These are phyloP conservation scores for Ceyx erithaca DNA, from an alignment of 2,797 vertebrate genomes.

Conservation along the genomic window DNA sequence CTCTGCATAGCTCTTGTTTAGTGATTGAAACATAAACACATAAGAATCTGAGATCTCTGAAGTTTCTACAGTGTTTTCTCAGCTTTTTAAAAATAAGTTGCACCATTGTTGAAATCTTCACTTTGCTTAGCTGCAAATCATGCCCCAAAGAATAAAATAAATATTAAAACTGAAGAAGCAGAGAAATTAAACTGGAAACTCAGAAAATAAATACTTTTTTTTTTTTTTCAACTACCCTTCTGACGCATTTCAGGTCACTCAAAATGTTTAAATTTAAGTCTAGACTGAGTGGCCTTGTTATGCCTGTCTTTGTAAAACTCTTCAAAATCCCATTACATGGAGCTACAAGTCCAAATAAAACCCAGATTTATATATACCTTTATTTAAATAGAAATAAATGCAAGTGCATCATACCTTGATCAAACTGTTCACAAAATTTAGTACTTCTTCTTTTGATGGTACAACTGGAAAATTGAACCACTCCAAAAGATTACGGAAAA, in stretches of 20 bases:
- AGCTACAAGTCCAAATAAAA: not conserved
- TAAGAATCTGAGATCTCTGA: not conserved
- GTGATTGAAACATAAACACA: not conserved
- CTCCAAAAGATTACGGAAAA: conserved; percentile 87
- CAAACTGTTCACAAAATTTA: conserved; percentile 84
- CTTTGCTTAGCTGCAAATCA: not conserved
- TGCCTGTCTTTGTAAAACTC: not conserved
- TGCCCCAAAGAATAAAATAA: not conserved
- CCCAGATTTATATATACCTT: not conserved
- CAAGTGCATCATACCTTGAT: conserved; percentile 82
- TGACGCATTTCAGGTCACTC: not conserved
- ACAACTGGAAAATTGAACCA: conserved; percentile 96
- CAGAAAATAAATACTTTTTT: rapidly evolving
- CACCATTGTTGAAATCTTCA: not conserved
- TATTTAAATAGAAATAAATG: not conserved
- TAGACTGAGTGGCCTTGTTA: not conserved
- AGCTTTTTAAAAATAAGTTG: not conserved
- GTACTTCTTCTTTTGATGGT: conserved; percentile 88
- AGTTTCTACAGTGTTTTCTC: not conserved
- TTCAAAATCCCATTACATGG: not conserved
- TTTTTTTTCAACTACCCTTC: not conserved
- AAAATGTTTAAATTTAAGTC: not conserved
- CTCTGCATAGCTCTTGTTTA: not conserved
- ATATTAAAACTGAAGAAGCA: not conserved
- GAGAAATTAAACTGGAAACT: not conserved